These are phyloP conservation scores for Silurus asotus DNA, from an alignment of 2,113 vertebrate genomes.

Conservation along the genomic window DNA sequence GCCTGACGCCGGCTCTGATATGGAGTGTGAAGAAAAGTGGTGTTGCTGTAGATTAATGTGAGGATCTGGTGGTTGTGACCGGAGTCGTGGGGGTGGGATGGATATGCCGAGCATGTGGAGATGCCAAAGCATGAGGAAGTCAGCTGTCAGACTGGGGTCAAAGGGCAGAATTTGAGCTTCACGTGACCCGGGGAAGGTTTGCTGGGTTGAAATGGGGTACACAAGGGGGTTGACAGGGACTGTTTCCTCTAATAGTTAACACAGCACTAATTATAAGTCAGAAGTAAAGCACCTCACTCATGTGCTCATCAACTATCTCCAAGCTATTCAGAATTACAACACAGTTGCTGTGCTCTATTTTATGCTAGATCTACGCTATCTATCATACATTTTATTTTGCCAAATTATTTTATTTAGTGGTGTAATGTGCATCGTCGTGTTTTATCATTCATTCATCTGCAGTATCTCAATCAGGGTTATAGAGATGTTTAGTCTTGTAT, in stretches of 20 bases:
- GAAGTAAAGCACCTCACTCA: slow-evolving; percentile 3
- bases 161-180: slow-evolving; percentile 65
- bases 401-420: neutral
- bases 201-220: slow-evolving; percentile 16
- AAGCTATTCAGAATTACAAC: neutral
- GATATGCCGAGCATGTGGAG: slow-evolving; percentile 64
- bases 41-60: slow-evolving; percentile 63
- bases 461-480: no score
- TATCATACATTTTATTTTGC: neutral
- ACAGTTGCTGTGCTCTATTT: neutral
- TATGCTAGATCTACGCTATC: no score
- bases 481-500: neutral
- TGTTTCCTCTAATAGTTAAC: slow-evolving; percentile 48
- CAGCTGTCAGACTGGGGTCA: slow-evolving; percentile 74
- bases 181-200: slow-evolving; percentile 57
- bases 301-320: neutral
- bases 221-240: slow-evolving; percentile 6
- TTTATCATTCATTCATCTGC: neutral
- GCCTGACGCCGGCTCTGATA: slow-evolving; percentile 28
- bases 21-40: slow-evolving; percentile 55
- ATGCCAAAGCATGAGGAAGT: slow-evolving; percentile 72
- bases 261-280: slow-evolving; percentile 20
- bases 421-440: neutral
- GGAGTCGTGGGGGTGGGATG: slow-evolving; percentile 61
- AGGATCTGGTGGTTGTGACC: slow-evolving; percentile 53